A percentile compares a stretch with the other conserved stretches of the same genome.
Evolutionary conservation across 2,888 invertebrate genomes (phyloP).

Genomic region (Drosophila quinaria): DNA sequence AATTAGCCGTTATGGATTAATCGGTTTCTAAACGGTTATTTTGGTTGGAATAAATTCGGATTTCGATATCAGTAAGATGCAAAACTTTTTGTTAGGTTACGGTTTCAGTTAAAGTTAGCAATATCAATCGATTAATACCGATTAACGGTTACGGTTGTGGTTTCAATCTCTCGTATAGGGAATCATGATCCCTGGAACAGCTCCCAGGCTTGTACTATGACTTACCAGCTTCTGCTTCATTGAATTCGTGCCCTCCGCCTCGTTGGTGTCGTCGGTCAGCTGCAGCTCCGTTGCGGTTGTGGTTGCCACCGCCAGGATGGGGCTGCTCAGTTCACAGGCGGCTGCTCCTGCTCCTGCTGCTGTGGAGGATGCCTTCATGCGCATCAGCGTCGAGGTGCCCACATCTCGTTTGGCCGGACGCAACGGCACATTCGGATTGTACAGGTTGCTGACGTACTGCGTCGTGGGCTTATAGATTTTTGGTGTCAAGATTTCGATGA

Average conservation of each 20-base stretch:
- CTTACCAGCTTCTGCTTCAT: slow-evolving; percentile 88
- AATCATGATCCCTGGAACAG: background rate
- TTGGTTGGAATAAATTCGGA: too few species aligned
- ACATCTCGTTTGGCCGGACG: slow-evolving; percentile 85
- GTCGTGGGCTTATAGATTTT: slow-evolving; percentile 83
- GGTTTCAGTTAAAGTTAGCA: too few species aligned
- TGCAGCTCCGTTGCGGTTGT: slow-evolving; percentile 36
- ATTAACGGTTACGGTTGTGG: too few species aligned
- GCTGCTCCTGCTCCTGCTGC: background rate
- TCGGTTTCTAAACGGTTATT: too few species aligned
- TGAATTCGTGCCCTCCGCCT: slow-evolving; percentile 88
- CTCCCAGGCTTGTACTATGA: slow-evolving; percentile 3
- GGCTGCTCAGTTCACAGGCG: background rate
- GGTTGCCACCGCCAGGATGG: slow-evolving; percentile 3
- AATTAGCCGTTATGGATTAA: too few species aligned
- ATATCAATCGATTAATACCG: too few species aligned
- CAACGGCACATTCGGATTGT: slow-evolving; percentile 84
- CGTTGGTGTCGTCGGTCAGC: slow-evolving; percentile 71
- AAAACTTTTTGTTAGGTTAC: too few species aligned
- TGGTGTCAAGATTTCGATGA: slow-evolving; percentile 87
- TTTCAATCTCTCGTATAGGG: too few species aligned
- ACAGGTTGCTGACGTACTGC: slow-evolving; percentile 84
- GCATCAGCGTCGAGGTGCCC: slow-evolving; percentile 84
- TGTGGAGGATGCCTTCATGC: slow-evolving; percentile 63
- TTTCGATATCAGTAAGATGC: too few species aligned